Base-by-base conservation (phyloP, 1,140 invertebrate genomes). In the Medauroidea extradentata region DNA sequence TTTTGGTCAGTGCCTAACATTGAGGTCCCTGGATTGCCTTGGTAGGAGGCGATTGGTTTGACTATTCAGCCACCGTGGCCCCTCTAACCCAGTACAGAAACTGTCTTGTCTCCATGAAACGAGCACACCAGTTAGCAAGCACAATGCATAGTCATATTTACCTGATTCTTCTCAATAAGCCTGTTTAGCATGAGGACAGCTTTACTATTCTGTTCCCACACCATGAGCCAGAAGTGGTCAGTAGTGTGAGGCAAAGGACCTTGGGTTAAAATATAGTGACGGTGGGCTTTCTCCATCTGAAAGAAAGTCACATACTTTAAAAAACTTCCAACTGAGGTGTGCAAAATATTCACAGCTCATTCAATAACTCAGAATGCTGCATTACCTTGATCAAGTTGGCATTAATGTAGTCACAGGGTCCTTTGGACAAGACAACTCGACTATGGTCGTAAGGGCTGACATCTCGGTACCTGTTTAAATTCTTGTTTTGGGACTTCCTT, bases 211-310 rank as follows among this genome's bases (percentile, higher is more conserved):
- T 97, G 94, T 78, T 98, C 93, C 96, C 95, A 98, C 8, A 97
- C 84, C 94, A 98, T 98, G 21, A 95, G 74, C 96, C 96, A 99
- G 74, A 98, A 98, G 73, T 99, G 95, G 48, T 85, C 85, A 51
- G 89, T 83, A 21, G 95, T 98, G 63, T 85, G 81, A 59, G 84
- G 80, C 52, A 98, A 77, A 7, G 96, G 95, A 54, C 96, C 95
- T 82, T 98, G 88, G 21, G 91, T 93, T 48, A 98, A 77, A 67
- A 98, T 98, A 71, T 98, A 98, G 71, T 88, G 84, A 67, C 94
- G 83, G 65, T 87, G 80, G 46, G 93, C 94, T 62, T 84, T 79
- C 57, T 89, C 85, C 66, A 96, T 81, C 84, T 90, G 63, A 14
- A 76, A 34, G 27, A 54, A 34, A 14, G 27, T 53, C 29, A 34